Evolutionary conservation across 2,113 vertebrate genomes (phyloP), one percentile per base, ranked within the genome.

Genomic region (Xiphorhynchus elegans): DNA sequence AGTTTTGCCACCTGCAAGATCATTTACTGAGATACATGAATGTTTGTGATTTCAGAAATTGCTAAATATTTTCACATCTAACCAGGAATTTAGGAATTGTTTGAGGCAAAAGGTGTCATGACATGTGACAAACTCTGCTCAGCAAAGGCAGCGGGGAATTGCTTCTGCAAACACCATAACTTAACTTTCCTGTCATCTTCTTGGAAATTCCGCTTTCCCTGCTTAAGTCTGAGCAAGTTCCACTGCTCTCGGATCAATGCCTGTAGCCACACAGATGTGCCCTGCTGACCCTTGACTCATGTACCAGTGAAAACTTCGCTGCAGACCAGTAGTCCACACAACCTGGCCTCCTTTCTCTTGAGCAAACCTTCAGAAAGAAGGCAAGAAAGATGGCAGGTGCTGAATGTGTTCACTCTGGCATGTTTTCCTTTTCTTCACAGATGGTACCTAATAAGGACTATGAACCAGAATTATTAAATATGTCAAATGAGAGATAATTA

Each of bases 1-100:
- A 59, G 82, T 82, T 90, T 94, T 63, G 55, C 67, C 79, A 94
- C 63, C 82, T 86, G 55, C 75, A 74, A 94, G 55, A 90, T 87
- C 18, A 17, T 77, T 66, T 70, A 13, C 29, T 70, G 86, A 89
- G 68, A 52, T 73, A 85, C 0, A 7, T 58, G 74, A 75, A 84
- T 66, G 33, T 47, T 89, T 92, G 64, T 87, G 75, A 81, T 95
- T 96, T 94, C 44, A 46, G 37, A 66, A 63, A 33, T 60, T 80
- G 78, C 70, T 75, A 59, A 87, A 73, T 87, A 66, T 81, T 94
- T 94, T 42, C 73, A 64, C 49, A n/a, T 67, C 56, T 60, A 64
- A 75, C 74, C 28, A 42, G 53, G 70, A 68, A 87, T 78, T 75
- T 9, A 47, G 60, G 74, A 78, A 60, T 29, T 53, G 31, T 90